Conservation (phyloP, 2,888 invertebrate species). For the Mimumesa dahlbomi region DNA sequence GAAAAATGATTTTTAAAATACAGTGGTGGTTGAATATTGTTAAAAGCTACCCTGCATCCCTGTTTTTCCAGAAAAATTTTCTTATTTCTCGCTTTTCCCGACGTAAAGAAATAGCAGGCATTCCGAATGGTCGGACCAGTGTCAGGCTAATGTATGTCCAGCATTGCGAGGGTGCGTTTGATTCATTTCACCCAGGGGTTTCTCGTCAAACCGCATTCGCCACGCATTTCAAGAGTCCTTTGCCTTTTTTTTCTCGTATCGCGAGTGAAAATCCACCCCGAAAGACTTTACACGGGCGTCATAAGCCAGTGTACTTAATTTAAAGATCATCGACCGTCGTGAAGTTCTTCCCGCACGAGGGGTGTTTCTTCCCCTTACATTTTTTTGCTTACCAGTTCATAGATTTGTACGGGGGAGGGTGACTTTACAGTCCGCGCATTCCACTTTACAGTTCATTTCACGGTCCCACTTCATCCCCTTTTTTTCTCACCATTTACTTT, state of each 20-base stretch:
- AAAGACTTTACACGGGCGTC: constrained; percentile 76
- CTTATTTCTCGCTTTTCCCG: constrained; percentile 42
- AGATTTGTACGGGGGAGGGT: constrained; percentile 49
- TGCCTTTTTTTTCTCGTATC: constrained; percentile 7
- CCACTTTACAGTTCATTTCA: constrained; percentile 76
- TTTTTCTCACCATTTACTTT: not conserved
- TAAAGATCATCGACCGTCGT: constrained; percentile 73
- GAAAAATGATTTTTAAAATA: too few species aligned
- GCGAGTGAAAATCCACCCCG: constrained; percentile 65
- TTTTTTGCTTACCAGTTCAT: constrained; percentile 24
- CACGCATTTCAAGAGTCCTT: constrained; percentile 70
- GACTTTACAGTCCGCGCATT: constrained; percentile 71
- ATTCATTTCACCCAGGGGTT: constrained; percentile 66
- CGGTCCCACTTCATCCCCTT: constrained; percentile 42
- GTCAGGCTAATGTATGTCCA: constrained; percentile 65
- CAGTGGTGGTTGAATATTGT: too few species aligned
- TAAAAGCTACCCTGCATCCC: not conserved
- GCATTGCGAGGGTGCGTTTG: constrained; percentile 65
- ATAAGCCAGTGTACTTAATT: constrained; percentile 78
- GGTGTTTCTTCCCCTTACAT: not conserved
- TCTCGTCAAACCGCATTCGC: constrained; percentile 66
- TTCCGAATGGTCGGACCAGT: constrained; percentile 53
- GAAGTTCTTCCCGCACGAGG: constrained; percentile 36
- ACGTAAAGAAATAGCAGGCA: constrained; percentile 58
- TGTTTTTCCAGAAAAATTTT: constrained; percentile 21